These are phyloP conservation scores for Aradophagus sp. DNA, from an alignment of 1,140 invertebrate species.

Conservation along the genomic window DNA sequence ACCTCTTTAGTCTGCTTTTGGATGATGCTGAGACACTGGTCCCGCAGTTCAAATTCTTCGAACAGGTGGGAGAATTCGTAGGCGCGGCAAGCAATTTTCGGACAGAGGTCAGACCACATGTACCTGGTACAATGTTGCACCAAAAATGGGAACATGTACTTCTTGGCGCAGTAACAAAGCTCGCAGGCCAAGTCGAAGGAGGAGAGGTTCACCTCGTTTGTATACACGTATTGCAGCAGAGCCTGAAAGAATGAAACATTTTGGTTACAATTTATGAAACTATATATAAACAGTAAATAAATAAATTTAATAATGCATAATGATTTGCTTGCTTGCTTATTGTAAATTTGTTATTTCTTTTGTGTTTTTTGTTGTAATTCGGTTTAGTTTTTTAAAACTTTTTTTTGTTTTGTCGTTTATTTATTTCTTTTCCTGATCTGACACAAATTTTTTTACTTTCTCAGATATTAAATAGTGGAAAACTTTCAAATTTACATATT, in stretches of 20 bases:
- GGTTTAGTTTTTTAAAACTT: too few relatives aligned
- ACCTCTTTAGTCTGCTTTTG: slow-evolving; percentile 84
- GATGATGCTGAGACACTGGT: slow-evolving; percentile 85
- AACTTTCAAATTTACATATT: too few relatives aligned
- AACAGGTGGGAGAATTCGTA: slow-evolving; percentile 90
- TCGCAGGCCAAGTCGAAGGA: slow-evolving; percentile 90
- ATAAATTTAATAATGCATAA: too few relatives aligned
- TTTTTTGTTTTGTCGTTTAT: too few relatives aligned
- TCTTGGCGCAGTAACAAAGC: slow-evolving; percentile 89
- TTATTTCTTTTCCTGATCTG: too few relatives aligned
- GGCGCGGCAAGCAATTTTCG: slow-evolving; percentile 86
- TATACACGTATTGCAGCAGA: slow-evolving; percentile 87
- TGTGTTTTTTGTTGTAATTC: too few relatives aligned
- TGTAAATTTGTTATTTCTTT: too few relatives aligned
- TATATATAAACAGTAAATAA: too few relatives aligned
- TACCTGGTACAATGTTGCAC: slow-evolving; percentile 87
- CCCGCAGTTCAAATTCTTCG: slow-evolving; percentile 85
- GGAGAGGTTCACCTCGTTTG: slow-evolving; percentile 83
- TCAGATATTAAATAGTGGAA: too few relatives aligned
- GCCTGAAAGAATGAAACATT: slow-evolving; percentile 65
- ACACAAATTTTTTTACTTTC: too few relatives aligned
- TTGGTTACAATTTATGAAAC: too few relatives aligned
- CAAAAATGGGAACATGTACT: slow-evolving; percentile 88
- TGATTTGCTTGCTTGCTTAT: too few relatives aligned
- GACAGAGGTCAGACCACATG: slow-evolving; percentile 85